Conservation (phyloP, 2,797 vertebrate genomes). For the Selene dorsalis region DNA sequence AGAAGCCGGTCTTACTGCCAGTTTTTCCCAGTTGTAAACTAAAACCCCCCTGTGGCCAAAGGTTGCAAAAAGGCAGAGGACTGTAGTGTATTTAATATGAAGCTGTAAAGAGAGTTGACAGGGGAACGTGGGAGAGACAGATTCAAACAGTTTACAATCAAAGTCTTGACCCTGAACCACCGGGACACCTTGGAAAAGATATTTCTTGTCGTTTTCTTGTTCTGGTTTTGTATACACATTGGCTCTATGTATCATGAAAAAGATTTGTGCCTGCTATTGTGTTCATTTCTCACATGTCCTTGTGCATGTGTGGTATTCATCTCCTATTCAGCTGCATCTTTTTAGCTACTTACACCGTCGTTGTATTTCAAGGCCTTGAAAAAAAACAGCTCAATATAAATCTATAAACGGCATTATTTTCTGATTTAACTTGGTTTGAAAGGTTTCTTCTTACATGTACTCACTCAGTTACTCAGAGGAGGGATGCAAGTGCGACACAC, state of each 20-base stretch:
- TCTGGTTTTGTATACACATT: background rate
- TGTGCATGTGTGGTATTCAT: too few relatives aligned
- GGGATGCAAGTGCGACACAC: constrained; percentile 46
- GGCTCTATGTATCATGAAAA: too few relatives aligned
- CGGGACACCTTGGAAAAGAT: background rate
- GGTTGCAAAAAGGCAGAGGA: too few relatives aligned
- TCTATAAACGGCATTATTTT: background rate
- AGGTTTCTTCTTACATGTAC: background rate
- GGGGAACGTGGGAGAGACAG: too few relatives aligned
- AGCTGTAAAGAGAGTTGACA: too few relatives aligned
- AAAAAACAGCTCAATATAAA: background rate
- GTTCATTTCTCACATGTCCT: too few relatives aligned
- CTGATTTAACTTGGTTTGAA: background rate
- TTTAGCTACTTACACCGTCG: too few relatives aligned
- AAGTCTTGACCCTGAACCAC: background rate
- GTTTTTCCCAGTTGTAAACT: background rate
- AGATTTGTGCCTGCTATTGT: too few relatives aligned
- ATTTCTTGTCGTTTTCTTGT: background rate
- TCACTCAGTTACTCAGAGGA: background rate
- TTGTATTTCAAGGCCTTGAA: background rate
- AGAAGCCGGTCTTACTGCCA: too few relatives aligned
- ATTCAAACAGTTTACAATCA: background rate
- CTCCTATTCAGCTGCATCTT: background rate
- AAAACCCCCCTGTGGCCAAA: too few relatives aligned
- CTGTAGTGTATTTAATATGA: too few relatives aligned